Base-by-base conservation (phyloP, 2,113 vertebrate genomes). In the Myiozetetes cayanensis region DNA sequence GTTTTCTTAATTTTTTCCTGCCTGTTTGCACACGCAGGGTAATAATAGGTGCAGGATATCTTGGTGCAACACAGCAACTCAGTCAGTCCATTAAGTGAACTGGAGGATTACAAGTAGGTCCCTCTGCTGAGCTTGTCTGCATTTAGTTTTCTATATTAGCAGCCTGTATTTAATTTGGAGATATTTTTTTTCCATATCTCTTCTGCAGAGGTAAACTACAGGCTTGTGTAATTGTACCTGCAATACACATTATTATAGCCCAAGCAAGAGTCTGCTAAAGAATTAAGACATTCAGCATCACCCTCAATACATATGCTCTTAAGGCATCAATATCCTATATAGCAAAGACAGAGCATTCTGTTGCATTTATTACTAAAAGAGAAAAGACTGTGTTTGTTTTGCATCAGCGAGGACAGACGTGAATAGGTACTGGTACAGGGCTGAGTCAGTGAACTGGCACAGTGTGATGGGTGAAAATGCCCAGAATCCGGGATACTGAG, bases 21-120 rank as follows among this genome's bases (percentile, higher is more conserved):
- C 12, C 66, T 49, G 10, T 62, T 52, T 53, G 28, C 28, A 58
- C 21, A 30, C 25, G 8, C 0, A 0, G 4, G 59, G 23, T 41
- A 73, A 25, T 20, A 62, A 21, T 77, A 62, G 43, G 31, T 74
- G 16, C 65, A 67, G 55, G 30, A 28, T 37, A 27, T 31, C 16
- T 43, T 65, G 23, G 22, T 66, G 23, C 56, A 31, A 46, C 59
- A 3, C 35, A 56, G 68, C 72, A 59, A 15, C 37, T 89, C 68
- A 30, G 43, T 28, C 2, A 2, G 66, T 70, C 31, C 37, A 13
- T 49, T 66, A 75, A 44, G 37, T 7, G 1, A n/a, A 62, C 49
- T 66, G 41, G 55, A 85, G 61, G 46, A 53, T 62, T 77, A 20
- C n/a, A 27, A 18, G 46, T 30, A 70, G 53, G 27, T 76, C 53